Conservation (phyloP, 1,140 invertebrate genomes). For the Pectinophora gossypiella region DNA sequence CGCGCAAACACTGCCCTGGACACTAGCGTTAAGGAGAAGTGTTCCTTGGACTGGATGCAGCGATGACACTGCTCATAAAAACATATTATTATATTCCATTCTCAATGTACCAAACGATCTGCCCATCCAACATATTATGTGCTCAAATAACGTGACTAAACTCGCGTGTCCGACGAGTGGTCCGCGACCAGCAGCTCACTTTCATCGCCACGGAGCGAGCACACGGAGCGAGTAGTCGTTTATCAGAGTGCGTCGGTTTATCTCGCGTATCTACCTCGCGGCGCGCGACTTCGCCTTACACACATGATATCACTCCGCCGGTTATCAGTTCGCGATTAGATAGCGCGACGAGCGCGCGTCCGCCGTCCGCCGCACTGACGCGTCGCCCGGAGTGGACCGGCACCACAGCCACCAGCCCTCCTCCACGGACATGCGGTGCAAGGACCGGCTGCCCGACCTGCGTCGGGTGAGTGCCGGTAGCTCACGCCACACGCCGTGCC, state of each 20-base stretch:
- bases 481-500: background rate
- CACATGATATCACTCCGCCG: background rate
- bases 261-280: background rate
- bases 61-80: too few species aligned
- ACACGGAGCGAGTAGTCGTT: too few species aligned
- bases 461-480: slow-evolving; percentile 33
- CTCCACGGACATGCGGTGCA: slow-evolving; percentile 33
- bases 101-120: too few species aligned
- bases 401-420: background rate
- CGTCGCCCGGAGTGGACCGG: slow-evolving; percentile 8
- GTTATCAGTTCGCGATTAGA: slow-evolving; percentile 51
- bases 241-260: background rate
- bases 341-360: slow-evolving; percentile 31
- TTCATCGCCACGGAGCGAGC: background rate
- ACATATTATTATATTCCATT: too few species aligned
- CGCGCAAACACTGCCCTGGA: too few species aligned
- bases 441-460: slow-evolving; percentile 51
- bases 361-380: background rate
- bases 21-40: too few species aligned
- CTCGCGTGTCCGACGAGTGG: background rate
- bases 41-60: too few species aligned
- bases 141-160: too few species aligned
- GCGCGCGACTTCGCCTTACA: background rate
- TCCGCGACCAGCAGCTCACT: background rate
- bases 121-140: too few species aligned